Base-by-base conservation (phyloP, 1,140 invertebrate genomes). In the Oryzaephilus surinamensis region DNA sequence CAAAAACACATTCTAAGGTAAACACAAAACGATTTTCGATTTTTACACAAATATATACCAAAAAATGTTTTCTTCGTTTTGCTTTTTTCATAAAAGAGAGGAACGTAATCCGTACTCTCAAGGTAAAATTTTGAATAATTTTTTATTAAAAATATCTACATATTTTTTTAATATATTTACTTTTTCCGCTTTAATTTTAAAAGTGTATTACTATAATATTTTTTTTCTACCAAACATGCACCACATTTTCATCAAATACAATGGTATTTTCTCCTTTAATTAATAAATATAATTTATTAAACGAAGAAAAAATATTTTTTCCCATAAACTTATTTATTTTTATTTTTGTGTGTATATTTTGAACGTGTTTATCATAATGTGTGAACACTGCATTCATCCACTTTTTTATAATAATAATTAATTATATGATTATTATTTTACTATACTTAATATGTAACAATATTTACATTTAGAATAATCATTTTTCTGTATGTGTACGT, bases 381-480 rank as follows among this genome's bases (percentile, higher is more conserved):
- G n/a, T n/a, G n/a, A 46, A 52, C 46, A 52, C 44, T 46, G 46
- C 46, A 52, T 49, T 43, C 41, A 46, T 36, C 14, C 28, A 32
- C 14, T 40, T 39, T 50, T 45, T 45, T 41, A 44, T 40, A 43
- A 45, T 33, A 19, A 19, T 34, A 19, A 44, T 41, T 36, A n/a
- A n/a, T n/a, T 51, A 51, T 55, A 50, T 50, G 50, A 57, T 51
- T 51, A 55, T 51, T 51, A 51, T 43, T 55, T 46, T 41, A 39
- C n/a, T n/a, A n/a, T n/a, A n/a, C n/a, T 53, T 45, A 40, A 41
- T 60, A 60, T 60, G 50, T 59, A 62, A 62, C 60, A 62, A 55
- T 62, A 62, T 62, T 53, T 62, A 62, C 60, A 62, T 62, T 62
- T 62, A 62, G 60, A 62, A 61, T 61, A 55, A 58, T 62, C 48